Percentiles rank a stretch among this genome's conserved stretches.
These are phyloP conservation scores for Drosophila pallidifrons DNA, from an alignment of 1,140 invertebrate genomes.

Conservation along the genomic window DNA sequence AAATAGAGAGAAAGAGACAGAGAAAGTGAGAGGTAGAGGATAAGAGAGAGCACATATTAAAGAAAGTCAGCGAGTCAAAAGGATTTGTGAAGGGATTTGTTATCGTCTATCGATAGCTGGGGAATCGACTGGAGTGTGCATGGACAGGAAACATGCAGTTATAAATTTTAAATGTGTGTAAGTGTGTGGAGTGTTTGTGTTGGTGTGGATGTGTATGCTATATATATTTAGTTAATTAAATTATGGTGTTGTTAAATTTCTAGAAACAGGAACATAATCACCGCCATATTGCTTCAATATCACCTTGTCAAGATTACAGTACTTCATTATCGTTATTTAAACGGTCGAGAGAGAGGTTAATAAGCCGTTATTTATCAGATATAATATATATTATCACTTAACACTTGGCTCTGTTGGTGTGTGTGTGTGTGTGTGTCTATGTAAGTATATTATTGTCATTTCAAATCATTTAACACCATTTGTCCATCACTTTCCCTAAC, in stretches of 20 bases:
- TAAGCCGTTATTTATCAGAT: not conserved
- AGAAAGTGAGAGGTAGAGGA: not conserved
- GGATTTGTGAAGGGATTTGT: not conserved
- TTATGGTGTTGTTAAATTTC: slow-evolving; percentile 60
- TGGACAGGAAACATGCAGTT: slow-evolving; percentile 50
- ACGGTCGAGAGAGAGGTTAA: not conserved
- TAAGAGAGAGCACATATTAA: not conserved
- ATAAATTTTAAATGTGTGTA: slow-evolving; percentile 38
- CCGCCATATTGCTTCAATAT: slow-evolving; percentile 85
- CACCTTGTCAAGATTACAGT: slow-evolving; percentile 66
- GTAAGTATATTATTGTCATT: not conserved
- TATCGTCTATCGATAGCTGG: slow-evolving; percentile 9
- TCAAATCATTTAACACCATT: not conserved
- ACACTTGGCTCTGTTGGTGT: not conserved
- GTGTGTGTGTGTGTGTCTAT: not conserved
- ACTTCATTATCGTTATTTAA: slow-evolving; percentile 1
- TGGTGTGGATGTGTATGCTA: slow-evolving; percentile 26
- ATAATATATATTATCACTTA: not conserved
- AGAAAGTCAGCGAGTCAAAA: slow-evolving; percentile 10
- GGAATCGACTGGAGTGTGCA: slow-evolving; percentile 9
- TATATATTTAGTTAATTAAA: slow-evolving; percentile 49
- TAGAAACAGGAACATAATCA: slow-evolving; percentile 79
- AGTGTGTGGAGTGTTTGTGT: slow-evolving; percentile 21
- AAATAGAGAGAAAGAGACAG: slow-evolving; percentile 8
- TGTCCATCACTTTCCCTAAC: no score